Evolutionary conservation across 1,140 invertebrate genomes (phyloP).

Genomic region (Saccostrea cuccullata): DNA sequence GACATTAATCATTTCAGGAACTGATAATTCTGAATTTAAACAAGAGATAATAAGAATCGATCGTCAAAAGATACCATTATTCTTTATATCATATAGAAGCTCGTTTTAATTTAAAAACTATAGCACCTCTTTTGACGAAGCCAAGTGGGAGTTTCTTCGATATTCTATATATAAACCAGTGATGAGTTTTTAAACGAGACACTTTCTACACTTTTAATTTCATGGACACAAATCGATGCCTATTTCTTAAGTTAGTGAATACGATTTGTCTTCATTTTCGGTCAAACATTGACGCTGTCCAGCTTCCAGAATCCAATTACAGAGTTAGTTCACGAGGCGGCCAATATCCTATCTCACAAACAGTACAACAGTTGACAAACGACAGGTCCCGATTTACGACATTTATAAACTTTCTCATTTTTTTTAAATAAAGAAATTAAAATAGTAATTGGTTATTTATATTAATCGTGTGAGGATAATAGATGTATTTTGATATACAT

Average conservation of each 20-base stretch:
- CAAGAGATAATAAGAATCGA: background rate
- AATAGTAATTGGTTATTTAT: background rate
- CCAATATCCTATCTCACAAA: background rate
- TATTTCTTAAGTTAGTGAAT: slow-evolving; percentile 11
- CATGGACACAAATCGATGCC: slow-evolving; percentile 16
- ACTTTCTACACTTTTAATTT: slow-evolving; percentile 26
- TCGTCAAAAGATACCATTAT: background rate
- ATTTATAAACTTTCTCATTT: background rate
- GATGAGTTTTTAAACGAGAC: slow-evolving; percentile 30
- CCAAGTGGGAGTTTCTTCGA: background rate
- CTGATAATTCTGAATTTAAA: background rate
- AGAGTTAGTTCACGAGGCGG: background rate
- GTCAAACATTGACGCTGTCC: background rate
- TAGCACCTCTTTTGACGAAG: background rate
- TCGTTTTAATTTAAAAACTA: background rate
- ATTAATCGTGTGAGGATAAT: no score
- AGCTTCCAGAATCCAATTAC: slow-evolving; percentile 24
- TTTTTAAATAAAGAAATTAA: background rate
- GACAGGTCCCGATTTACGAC: background rate
- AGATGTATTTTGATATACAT: no score
- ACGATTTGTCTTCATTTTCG: slow-evolving; percentile 18
- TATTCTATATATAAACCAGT: background rate
- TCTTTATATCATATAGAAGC: background rate
- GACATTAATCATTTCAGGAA: background rate
- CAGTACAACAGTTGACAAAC: background rate